Percentiles rank a stretch among this genome's conserved stretches.
These are phyloP conservation scores for Corbicula japonica DNA, from an alignment of 2,888 invertebrate species.

Conservation along the genomic window DNA sequence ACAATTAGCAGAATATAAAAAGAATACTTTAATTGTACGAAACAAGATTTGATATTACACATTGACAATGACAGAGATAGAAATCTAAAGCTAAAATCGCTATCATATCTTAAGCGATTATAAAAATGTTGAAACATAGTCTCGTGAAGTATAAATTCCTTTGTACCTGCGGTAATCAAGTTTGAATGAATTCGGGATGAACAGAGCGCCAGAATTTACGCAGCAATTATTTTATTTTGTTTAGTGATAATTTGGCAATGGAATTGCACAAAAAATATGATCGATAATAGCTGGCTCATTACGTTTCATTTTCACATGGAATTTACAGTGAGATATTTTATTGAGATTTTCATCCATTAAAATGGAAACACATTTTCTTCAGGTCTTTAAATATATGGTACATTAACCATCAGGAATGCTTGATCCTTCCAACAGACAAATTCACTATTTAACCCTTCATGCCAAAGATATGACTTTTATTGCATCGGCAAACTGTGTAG, in stretches of 20 bases:
- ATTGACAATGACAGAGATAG: constrained; percentile 19
- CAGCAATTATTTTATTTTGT: too few species aligned
- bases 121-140: neutral
- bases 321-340: constrained; percentile 9
- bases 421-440: constrained; percentile 11
- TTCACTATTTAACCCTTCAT: too few species aligned
- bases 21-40: constrained; percentile 28
- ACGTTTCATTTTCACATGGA: neutral
- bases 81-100: constrained; percentile 13
- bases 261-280: neutral
- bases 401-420: constrained; percentile 13
- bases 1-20: constrained; percentile 29
- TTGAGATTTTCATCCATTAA: constrained; percentile 10
- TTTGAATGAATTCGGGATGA: too few species aligned
- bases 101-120: constrained; percentile 40
- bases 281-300: neutral
- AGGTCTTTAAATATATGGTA: constrained; percentile 13
- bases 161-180: too few species aligned
- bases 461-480: too few species aligned
- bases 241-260: too few species aligned
- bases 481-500: too few species aligned
- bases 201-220: too few species aligned
- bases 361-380: constrained; percentile 11
- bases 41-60: constrained; percentile 33
- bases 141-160: too few species aligned